Percentiles rank a stretch among this genome's conserved stretches.
These are phyloP conservation scores for Melitaea cinxia DNA, from an alignment of 1,140 invertebrate species.

Conservation along the genomic window DNA sequence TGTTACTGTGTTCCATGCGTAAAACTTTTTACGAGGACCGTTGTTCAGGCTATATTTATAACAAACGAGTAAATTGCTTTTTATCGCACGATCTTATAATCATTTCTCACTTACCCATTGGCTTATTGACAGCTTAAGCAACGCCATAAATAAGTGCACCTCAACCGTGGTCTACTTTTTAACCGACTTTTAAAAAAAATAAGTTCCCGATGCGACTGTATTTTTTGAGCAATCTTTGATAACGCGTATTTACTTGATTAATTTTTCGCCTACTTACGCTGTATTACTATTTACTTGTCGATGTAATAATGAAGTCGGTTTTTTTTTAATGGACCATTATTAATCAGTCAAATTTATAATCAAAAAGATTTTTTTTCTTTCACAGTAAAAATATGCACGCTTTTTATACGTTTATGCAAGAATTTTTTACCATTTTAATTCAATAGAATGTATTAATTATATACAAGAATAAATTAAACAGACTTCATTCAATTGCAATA, in stretches of 20 bases:
- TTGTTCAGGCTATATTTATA: conserved; percentile 22
- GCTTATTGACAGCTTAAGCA: conserved; percentile 23
- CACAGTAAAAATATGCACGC: neutral
- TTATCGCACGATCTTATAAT: conserved; percentile 17
- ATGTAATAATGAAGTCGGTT: too few species aligned
- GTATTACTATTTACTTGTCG: too few species aligned
- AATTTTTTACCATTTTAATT: neutral
- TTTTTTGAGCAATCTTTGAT: too few species aligned
- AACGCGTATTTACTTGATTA: too few species aligned
- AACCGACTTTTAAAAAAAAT: too few species aligned
- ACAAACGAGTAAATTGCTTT: conserved; percentile 15
- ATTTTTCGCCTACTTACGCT: too few species aligned
- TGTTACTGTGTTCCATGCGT: neutral
- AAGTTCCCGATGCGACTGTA: too few species aligned
- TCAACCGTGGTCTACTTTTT: conserved; percentile 15
- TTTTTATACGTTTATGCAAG: neutral
- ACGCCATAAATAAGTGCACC: conserved; percentile 6
- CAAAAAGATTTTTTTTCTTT: conserved; percentile 9
- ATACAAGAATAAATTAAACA: conserved; percentile 7
- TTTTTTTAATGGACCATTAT: too few species aligned
- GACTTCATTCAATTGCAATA: conserved; percentile 31
- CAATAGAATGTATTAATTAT: neutral
- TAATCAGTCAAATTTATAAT: conserved; percentile 16
- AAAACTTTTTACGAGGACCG: conserved; percentile 9
- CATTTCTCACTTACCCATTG: conserved; percentile 18